phyloP scores from a whole-genome alignment of 2,797 vertebrate genomes.

The Discoglossus pictus region DNA sequence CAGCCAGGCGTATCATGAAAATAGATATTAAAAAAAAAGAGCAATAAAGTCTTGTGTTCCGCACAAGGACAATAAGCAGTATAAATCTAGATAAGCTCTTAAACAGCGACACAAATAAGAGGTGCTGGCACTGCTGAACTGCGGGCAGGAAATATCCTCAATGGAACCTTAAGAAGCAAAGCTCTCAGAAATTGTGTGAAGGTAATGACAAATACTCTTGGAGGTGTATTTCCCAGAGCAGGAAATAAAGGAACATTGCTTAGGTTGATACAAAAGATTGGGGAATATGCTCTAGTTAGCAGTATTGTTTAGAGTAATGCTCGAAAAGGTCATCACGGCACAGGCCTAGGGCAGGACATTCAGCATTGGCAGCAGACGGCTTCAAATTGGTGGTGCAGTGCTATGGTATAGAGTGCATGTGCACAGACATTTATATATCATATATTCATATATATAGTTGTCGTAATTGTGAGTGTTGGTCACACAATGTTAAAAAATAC shows the following conservation, averaged over 20 bases:
- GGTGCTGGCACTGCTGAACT: constrained; percentile 8
- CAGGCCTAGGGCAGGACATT: too few relatives aligned
- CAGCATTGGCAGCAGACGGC: too few relatives aligned
- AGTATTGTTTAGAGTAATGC: too few relatives aligned
- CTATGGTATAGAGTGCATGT: too few relatives aligned
- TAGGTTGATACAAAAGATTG: background rate
- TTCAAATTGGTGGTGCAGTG: too few relatives aligned
- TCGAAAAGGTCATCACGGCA: too few relatives aligned
- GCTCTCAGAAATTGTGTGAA: background rate
- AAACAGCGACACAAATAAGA: background rate
- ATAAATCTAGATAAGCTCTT: constrained; percentile 7
- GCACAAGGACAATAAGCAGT: constrained; percentile 2
- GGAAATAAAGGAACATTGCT: too few relatives aligned
- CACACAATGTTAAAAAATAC: too few relatives aligned
- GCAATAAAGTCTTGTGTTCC: background rate
- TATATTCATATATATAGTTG: too few relatives aligned
- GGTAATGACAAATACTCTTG: background rate
- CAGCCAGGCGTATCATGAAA: background rate
- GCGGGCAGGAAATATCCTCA: constrained; percentile 10
- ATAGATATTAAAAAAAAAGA: constrained; percentile 13
- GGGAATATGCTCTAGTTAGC: too few relatives aligned
- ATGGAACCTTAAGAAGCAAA: constrained; percentile 12
- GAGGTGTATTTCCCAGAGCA: background rate
- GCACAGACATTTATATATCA: too few relatives aligned
- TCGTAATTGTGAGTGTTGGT: too few relatives aligned